Evolutionary conservation across 2,797 vertebrate genomes (phyloP).

Genomic region (Anisognathus igniventris): DNA sequence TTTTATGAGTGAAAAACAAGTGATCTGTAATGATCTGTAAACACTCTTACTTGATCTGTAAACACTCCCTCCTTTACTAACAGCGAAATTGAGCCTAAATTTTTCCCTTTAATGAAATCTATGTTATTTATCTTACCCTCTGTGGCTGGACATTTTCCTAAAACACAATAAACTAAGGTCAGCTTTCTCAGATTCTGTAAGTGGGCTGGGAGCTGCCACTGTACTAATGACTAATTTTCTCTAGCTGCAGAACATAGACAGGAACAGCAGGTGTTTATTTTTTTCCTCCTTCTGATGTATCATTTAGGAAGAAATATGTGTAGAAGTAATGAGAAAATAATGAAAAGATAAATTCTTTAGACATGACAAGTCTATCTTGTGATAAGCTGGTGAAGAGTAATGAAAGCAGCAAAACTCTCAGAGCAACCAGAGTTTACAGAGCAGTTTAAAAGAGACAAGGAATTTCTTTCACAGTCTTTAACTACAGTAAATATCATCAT

Average conservation of each 20-base stretch:
- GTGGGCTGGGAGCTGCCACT: conserved; percentile 36
- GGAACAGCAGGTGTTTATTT: conserved; percentile 60
- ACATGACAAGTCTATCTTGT: neutral
- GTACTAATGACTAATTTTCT: conserved; percentile 61
- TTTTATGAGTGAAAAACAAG: neutral
- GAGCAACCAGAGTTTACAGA: neutral
- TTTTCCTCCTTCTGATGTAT: conserved; percentile 15
- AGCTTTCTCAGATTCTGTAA: conserved; percentile 1
- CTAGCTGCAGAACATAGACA: conserved; percentile 19
- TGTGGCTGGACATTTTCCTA: neutral
- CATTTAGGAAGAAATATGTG: conserved; percentile 9
- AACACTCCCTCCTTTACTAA: neutral
- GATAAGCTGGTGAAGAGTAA: conserved; percentile 1
- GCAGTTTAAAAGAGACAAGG: neutral
- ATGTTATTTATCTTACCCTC: neutral
- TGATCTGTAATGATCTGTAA: neutral
- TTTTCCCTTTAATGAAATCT: neutral
- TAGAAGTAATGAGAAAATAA: conserved; percentile 36
- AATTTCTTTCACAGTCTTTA: neutral
- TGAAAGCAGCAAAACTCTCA: neutral
- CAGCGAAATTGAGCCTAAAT: neutral
- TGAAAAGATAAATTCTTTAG: conserved; percentile 38
- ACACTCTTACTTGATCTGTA: neutral
- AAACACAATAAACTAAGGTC: neutral
- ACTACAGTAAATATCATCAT: neutral